Conservation (phyloP, 1,140 invertebrate species). For the Dinoponera quadriceps region DNA sequence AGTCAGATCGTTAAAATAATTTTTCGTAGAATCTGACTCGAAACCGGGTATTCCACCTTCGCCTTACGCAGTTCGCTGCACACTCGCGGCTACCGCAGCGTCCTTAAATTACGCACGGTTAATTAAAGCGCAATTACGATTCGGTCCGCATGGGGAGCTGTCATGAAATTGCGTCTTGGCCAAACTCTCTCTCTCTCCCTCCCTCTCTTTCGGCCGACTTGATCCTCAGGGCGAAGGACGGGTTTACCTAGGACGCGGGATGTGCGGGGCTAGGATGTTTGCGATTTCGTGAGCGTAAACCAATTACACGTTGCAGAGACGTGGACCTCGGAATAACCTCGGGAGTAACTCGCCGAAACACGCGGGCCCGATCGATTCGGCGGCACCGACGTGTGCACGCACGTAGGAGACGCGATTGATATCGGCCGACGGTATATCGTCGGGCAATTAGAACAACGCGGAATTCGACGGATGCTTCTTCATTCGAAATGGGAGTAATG, state of each 20-base stretch:
- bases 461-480: conserved; percentile 42
- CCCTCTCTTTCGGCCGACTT: conserved; percentile 26
- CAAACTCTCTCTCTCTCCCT: conserved; percentile 12
- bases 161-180: conserved; percentile 49
- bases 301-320: conserved; percentile 56
- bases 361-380: conserved; percentile 31
- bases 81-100: conserved; percentile 12
- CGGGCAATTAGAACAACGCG: conserved; percentile 28
- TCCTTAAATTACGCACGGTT: conserved; percentile 76
- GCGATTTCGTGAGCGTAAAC: conserved; percentile 56
- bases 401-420: conserved; percentile 12
- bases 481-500: conserved; percentile 22
- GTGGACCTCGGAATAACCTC: conserved; percentile 47
- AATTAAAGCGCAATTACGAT: conserved; percentile 78
- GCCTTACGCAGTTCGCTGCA: background rate
- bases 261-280: conserved; percentile 23
- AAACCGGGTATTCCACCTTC: background rate
- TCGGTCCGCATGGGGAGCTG: conserved; percentile 44
- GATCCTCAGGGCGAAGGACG: background rate
- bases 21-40: background rate
- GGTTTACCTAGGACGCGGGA: background rate
- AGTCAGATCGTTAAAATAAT: background rate
- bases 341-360: conserved; percentile 21
- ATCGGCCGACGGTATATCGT: conserved; percentile 14
- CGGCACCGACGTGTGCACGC: background rate